phyloP scores from a whole-genome alignment of 1,140 invertebrate genomes.

The Bradysia coprophila region DNA sequence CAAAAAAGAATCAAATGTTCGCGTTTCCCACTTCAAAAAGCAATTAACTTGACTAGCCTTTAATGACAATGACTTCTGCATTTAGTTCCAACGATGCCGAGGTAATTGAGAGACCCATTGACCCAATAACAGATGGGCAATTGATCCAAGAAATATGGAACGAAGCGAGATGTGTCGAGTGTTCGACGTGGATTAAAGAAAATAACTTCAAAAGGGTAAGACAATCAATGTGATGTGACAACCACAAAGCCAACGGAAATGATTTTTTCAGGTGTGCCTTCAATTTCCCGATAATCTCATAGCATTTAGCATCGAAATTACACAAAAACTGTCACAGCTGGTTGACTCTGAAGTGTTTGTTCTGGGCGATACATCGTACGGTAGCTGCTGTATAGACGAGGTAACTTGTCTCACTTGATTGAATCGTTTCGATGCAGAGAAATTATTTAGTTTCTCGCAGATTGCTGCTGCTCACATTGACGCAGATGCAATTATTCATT shows the following conservation, averaged over 20 bases:
- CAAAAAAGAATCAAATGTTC: no score
- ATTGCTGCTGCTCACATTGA: slow-evolving; percentile 64
- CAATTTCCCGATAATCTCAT: slow-evolving; percentile 82
- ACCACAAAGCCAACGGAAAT: slow-evolving; percentile 2
- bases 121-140: background rate
- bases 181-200: slow-evolving; percentile 44
- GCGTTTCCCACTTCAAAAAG: no score
- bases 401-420: slow-evolving; percentile 20
- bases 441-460: slow-evolving; percentile 4
- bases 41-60: background rate
- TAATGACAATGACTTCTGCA: background rate
- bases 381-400: slow-evolving; percentile 90
- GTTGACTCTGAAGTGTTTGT: slow-evolving; percentile 51
- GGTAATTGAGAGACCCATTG: background rate
- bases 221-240: slow-evolving; percentile 7
- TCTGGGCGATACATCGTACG: slow-evolving; percentile 83
- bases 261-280: slow-evolving; percentile 48
- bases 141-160: slow-evolving; percentile 17
- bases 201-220: slow-evolving; percentile 43
- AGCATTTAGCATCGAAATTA: slow-evolving; percentile 44
- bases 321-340: slow-evolving; percentile 31
- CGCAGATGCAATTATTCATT: slow-evolving; percentile 76
- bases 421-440: slow-evolving; percentile 1
- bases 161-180: slow-evolving; percentile 30
- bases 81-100: background rate